Conservation (phyloP, 2,113 vertebrate species). For the Neodontobutis hainanensis region DNA sequence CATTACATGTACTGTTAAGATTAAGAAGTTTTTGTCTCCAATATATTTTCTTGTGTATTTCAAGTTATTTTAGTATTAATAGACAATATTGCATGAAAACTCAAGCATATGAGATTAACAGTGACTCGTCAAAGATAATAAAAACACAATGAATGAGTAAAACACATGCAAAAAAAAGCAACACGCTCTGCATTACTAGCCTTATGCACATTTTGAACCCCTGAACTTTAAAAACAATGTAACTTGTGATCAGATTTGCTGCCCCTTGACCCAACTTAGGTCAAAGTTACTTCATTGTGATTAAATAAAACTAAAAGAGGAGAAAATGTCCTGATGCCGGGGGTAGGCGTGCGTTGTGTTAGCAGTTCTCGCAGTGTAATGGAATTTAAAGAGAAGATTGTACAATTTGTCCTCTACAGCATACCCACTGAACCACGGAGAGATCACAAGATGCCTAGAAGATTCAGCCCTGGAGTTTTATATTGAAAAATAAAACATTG, state of each 20-base stretch:
- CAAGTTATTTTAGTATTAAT: not conserved
- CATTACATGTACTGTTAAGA: too few relatives aligned
- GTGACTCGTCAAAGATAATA: not conserved
- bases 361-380: not conserved
- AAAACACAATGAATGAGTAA: not conserved
- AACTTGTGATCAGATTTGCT: not conserved
- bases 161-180: not conserved
- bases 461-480: conserved; percentile 11
- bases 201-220: not conserved
- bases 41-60: too few relatives aligned
- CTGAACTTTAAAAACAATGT: not conserved
- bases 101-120: not conserved
- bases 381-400: conserved; percentile 14
- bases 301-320: conserved; percentile 12
- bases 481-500: conserved; percentile 10
- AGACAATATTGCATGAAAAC: not conserved
- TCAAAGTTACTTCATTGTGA: conserved; percentile 16
- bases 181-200: not conserved
- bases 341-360: not conserved
- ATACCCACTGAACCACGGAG: conserved; percentile 26
- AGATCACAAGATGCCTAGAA: conserved; percentile 62
- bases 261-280: conserved; percentile 4
- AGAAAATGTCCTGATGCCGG: conserved; percentile 8
- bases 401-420: conserved; percentile 41
- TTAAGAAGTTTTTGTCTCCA: not conserved